A percentile compares a stretch with the other conserved stretches of the same genome.
Evolutionary conservation across 23 tunicate species (phyloP).

Genomic region (Phallusia fumigata): DNA sequence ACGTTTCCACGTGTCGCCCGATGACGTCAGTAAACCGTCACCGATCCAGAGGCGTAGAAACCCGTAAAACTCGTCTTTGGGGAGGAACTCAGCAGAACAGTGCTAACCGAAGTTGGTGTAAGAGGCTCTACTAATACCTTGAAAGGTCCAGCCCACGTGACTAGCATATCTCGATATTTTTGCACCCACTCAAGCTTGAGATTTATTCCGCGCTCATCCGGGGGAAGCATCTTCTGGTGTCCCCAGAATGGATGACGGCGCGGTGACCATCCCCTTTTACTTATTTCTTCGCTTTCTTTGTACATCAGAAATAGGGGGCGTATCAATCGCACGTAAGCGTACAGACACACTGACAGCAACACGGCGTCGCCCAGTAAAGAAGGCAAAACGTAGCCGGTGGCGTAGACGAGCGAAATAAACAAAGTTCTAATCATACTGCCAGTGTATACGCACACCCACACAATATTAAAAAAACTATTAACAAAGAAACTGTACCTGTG

Average conservation of each 20-base stretch:
- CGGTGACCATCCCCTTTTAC: neutral
- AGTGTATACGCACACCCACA: too few relatives aligned
- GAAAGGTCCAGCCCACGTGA: neutral
- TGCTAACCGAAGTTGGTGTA: neutral
- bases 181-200: neutral
- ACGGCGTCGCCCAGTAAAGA: neutral
- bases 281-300: neutral
- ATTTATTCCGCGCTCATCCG: neutral
- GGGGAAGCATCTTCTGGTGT: neutral
- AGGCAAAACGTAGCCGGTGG: neutral
- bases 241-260: neutral
- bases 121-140: neutral
- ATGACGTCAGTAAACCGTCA: slow-evolving; percentile 10
- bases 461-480: too few relatives aligned
- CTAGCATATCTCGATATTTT: neutral
- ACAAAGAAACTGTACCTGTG: too few relatives aligned
- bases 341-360: neutral
- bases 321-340: neutral
- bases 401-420: neutral
- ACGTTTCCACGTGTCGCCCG: neutral
- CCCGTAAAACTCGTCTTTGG: slow-evolving; percentile 14
- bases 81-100: neutral
- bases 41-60: slow-evolving; percentile 13
- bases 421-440: neutral
- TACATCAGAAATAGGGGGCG: neutral